Evolutionary conservation across 2,113 vertebrate genomes (phyloP).

Genomic region (Hypanus sabinus): DNA sequence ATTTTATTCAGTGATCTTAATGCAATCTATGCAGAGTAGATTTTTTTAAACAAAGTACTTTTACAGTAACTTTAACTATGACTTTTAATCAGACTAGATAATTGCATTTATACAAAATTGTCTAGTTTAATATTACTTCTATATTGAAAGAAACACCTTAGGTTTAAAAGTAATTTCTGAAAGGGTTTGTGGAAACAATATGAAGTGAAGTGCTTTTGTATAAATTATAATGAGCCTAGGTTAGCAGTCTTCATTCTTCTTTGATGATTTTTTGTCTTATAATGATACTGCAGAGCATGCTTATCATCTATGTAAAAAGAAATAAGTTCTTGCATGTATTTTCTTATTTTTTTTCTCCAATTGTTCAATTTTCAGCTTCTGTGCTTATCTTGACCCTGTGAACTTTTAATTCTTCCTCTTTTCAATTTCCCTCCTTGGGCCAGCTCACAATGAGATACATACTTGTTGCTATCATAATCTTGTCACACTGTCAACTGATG

Average conservation of each 20-base stretch:
- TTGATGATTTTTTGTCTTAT: not conserved
- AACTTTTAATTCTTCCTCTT: not conserved
- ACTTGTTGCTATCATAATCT: not conserved
- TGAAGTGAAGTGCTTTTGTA: not conserved
- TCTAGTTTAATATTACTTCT: not conserved
- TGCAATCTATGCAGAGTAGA: too few species aligned
- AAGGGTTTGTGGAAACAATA: not conserved
- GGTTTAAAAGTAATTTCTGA: not conserved
- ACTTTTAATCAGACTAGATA: not conserved
- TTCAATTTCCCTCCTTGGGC: not conserved
- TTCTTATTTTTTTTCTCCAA: not conserved
- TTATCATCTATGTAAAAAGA: not conserved
- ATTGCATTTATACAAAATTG: not conserved
- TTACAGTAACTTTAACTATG: not conserved
- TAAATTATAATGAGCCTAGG: not conserved
- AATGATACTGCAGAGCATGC: not conserved
- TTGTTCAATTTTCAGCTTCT: not conserved
- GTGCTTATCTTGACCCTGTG: not conserved
- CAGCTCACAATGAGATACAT: not conserved
- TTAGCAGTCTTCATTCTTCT: not conserved
- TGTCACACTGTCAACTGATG: not conserved
- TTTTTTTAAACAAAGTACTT: too few species aligned
- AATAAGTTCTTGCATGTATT: not conserved
- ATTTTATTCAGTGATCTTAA: too few species aligned
- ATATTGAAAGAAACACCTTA: not conserved